Evolutionary conservation across 1,140 invertebrate species (phyloP).

Genomic region (Rhizoglyphus robini): DNA sequence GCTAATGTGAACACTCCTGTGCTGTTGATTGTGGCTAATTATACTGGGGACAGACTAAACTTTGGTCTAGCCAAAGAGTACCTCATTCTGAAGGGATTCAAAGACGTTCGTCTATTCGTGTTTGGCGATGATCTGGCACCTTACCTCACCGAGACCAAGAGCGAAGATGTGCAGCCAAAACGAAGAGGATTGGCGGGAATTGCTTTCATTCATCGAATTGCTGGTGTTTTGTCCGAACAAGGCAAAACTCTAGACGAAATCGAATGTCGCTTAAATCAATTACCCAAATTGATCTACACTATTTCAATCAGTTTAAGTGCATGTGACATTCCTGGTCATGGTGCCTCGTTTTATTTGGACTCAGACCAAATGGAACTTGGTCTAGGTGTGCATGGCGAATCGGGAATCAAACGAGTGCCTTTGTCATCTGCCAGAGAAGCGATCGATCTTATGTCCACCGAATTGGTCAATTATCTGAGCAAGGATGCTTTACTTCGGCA

Average conservation of each 20-base stretch:
- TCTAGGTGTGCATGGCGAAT: slow-evolving; percentile 68
- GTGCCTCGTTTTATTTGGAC: slow-evolving; percentile 49
- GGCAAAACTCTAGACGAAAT: slow-evolving; percentile 44
- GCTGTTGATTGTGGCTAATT: slow-evolving; percentile 62
- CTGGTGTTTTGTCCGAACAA: slow-evolving; percentile 52
- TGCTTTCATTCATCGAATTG: slow-evolving; percentile 57
- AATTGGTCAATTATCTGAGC: slow-evolving; percentile 35
- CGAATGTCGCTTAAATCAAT: slow-evolving; percentile 28
- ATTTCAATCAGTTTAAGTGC: slow-evolving; percentile 54
- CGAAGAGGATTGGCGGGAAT: slow-evolving; percentile 60
- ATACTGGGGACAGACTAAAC: slow-evolving; percentile 72
- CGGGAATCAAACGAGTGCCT: slow-evolving; percentile 55
- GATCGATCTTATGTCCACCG: slow-evolving; percentile 37
- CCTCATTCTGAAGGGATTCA: slow-evolving; percentile 47
- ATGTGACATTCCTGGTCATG: slow-evolving; percentile 53
- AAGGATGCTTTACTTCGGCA: slow-evolving; percentile 37
- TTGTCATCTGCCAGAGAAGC: slow-evolving; percentile 38
- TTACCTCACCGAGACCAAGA: slow-evolving; percentile 24
- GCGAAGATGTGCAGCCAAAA: slow-evolving; percentile 37
- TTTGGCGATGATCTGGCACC: slow-evolving; percentile 59
- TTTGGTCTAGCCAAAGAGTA: slow-evolving; percentile 66
- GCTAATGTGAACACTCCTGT: slow-evolving; percentile 31
- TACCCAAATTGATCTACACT: slow-evolving; percentile 44
- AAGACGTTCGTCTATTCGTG: slow-evolving; percentile 49
- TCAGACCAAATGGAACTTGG: slow-evolving; percentile 62